Percentiles rank a stretch among this genome's conserved stretches.
phyloP scores from a whole-genome alignment of 2,888 invertebrate species.

The Drosophila neoperkinsi region DNA sequence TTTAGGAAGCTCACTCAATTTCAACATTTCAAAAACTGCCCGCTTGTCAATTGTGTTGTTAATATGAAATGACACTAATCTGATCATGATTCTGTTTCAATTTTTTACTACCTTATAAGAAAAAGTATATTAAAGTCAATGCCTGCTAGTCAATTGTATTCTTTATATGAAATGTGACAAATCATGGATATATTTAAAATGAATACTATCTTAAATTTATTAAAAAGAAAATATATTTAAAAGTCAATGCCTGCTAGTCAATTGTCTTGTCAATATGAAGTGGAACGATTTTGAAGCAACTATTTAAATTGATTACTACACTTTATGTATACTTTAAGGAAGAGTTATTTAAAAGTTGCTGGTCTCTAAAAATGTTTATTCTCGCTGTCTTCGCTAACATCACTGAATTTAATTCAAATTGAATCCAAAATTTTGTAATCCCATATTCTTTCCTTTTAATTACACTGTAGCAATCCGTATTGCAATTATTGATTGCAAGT shows the following conservation, averaged over 20 bases:
- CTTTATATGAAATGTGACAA: not conserved
- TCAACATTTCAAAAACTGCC: not conserved
- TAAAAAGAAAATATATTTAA: not conserved
- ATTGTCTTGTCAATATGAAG: not conserved
- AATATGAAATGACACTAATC: not conserved
- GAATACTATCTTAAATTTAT: not conserved
- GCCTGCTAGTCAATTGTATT: not conserved
- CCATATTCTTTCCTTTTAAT: not conserved
- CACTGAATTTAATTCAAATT: not conserved
- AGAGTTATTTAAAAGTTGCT: not conserved
- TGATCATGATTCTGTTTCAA: not conserved
- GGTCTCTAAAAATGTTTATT: not conserved
- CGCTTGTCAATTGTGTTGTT: not conserved
- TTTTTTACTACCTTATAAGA: not conserved
- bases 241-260: not conserved
- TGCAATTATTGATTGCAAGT: not conserved
- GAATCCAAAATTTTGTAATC: not conserved
- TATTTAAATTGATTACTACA: not conserved
- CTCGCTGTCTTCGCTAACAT: not conserved
- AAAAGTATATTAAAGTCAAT: not conserved
- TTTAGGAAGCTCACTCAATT: not conserved
- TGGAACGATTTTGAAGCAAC: not conserved
- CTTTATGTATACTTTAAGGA: not conserved
- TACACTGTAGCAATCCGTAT: not conserved
- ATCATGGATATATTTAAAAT: not conserved